Conservation (phyloP, 2,888 invertebrate species). For the Papilio elwesi region DNA sequence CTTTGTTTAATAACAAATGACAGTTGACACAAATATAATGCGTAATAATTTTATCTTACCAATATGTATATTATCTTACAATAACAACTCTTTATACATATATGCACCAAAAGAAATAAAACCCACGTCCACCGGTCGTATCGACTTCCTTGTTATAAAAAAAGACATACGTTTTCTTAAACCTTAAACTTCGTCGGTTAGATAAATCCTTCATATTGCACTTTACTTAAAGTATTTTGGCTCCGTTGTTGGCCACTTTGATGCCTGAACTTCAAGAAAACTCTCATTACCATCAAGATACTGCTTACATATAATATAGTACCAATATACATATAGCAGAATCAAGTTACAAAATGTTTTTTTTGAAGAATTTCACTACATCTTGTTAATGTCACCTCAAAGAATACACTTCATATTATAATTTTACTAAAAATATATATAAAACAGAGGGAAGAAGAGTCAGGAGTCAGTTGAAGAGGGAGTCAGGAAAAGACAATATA, state of each 20-base stretch:
- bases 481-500: neutral
- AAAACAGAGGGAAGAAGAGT: too few species aligned
- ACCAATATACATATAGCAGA: neutral
- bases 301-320: neutral
- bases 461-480: neutral
- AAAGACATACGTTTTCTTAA: neutral
- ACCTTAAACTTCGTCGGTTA: neutral
- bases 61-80: neutral
- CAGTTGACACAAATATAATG: slow-evolving; percentile 12
- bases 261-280: neutral
- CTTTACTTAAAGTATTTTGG: slow-evolving; percentile 34
- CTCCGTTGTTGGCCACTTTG: slow-evolving; percentile 31
- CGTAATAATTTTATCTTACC: slow-evolving; percentile 25
- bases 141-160: slow-evolving; percentile 1
- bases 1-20: neutral
- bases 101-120: slow-evolving; percentile 30
- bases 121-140: neutral
- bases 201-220: slow-evolving; percentile 17
- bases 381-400: slow-evolving; percentile 8
- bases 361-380: neutral
- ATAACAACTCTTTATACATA: slow-evolving; percentile 28
- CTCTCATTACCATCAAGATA: slow-evolving; percentile 4
- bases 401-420: neutral
- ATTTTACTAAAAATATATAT: neutral
- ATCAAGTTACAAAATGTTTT: neutral